A percentile compares a stretch with the other conserved stretches of the same genome.
Evolutionary conservation across 2,888 invertebrate species (phyloP).

Genomic region (Margaritifera margaritifera): DNA sequence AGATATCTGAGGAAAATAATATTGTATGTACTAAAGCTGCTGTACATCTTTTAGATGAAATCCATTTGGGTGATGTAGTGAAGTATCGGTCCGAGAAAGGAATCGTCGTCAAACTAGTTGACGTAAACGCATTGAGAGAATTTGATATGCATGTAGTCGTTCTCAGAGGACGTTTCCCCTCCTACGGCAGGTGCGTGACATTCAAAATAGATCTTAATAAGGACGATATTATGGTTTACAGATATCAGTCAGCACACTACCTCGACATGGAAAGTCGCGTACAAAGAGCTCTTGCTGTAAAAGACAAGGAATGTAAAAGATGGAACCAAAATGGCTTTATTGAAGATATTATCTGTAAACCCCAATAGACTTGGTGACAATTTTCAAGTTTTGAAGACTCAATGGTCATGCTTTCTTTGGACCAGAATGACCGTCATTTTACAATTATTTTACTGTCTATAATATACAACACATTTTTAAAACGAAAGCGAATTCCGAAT

Average conservation of each 20-base stretch:
- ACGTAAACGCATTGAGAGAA: not conserved
- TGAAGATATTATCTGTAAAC: not conserved
- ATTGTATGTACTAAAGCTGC: not conserved
- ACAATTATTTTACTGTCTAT: no score
- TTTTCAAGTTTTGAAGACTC: no score
- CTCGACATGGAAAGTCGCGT: conserved; percentile 1
- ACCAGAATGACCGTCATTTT: no score
- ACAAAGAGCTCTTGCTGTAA: not conserved
- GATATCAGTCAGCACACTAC: conserved; percentile 7
- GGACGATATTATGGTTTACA: not conserved
- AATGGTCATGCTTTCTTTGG: no score
- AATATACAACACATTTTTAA: no score
- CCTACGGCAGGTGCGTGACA: not conserved
- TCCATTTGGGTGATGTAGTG: conserved; percentile 2
- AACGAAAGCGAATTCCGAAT: no score
- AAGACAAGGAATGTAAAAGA: conserved; percentile 1
- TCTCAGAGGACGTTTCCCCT: not conserved
- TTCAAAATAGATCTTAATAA: conserved; percentile 6
- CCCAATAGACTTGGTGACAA: no score
- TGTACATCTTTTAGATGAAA: conserved; percentile 2
- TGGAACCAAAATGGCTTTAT: conserved; percentile 11
- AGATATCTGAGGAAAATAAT: not conserved
- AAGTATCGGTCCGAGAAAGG: conserved; percentile 1
- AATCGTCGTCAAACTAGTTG: not conserved
- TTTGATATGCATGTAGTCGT: conserved; percentile 10